Evolutionary conservation across 1,140 invertebrate species (phyloP), one percentile per base, ranked within the genome.

Genomic region (Aphidius ervi): DNA sequence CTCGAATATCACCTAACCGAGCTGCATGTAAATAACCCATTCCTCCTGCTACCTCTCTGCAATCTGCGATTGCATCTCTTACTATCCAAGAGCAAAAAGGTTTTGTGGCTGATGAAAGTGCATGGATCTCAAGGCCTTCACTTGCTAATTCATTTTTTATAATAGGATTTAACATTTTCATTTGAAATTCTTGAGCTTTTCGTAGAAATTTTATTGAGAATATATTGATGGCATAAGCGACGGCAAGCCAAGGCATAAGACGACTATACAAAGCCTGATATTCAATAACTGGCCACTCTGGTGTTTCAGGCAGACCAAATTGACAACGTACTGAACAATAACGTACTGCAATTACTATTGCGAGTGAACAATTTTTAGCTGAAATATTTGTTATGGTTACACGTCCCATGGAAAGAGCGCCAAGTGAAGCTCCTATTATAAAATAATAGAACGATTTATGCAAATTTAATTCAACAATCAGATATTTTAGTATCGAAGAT

Each of bases 271-370:
- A 93, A 54, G 93, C 79, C 74, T 92, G 93, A 81, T 98, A 98
- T 76, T 97, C 94, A 56, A 98, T 79, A 50, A 97, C 88, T 37
- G 94, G 87, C 82, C 97, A 94, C 55, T 82, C 81, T 59, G 82
- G 80, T 39, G 82, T 75, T 9, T 81, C 74, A 9, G 85, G 79
- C 6, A 87, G 86, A 5, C 92, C 92, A 79, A 97, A 98, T 80
- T 98, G 96, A 76, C 85, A 89, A 47, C 96, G 81, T 1, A 91
- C 89, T 4, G 91, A 92, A 46, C 93, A 91, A 81, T 98, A 98
- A 48, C 96, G 83, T 20, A 96, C 83, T 0, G 94, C 92, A 65
- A 98, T 96, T 0, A 88, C 84, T 3, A 96, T 74, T 8, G 88
- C 90, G 63, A 88, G 82, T 43, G 84, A 82, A 42, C 94, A 73